Evolutionary conservation across 1,140 invertebrate genomes (phyloP).

Genomic region (Steinernema khuongi): DNA sequence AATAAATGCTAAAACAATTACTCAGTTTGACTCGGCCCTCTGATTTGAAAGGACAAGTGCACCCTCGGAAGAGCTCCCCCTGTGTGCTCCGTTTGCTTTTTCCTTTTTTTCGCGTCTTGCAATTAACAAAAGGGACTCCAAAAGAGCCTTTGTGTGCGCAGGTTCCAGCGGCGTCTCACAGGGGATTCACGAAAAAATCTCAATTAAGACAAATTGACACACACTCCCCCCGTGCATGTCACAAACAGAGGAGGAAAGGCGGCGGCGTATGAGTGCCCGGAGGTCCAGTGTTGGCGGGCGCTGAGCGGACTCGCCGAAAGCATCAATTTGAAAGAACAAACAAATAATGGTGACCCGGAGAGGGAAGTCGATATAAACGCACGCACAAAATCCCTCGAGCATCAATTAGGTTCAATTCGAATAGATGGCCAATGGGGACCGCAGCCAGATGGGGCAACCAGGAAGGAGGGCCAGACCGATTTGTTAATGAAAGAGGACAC

Average conservation of each 20-base stretch:
- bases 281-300: neutral
- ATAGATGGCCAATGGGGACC: neutral
- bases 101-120: too few relatives aligned
- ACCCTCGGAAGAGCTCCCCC: too few relatives aligned
- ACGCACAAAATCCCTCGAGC: neutral
- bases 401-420: constrained; percentile 15
- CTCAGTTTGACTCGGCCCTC: neutral
- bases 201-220: constrained; percentile 16
- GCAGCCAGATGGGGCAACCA: neutral
- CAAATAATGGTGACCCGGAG: neutral
- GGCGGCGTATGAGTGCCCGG: neutral
- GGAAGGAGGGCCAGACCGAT: neutral
- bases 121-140: neutral
- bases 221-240: neutral
- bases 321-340: constrained; percentile 14
- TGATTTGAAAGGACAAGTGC: neutral
- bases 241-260: neutral
- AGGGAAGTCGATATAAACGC: constrained; percentile 13
- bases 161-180: neutral
- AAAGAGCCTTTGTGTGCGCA: neutral
- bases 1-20: constrained; percentile 7
- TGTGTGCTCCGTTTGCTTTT: neutral
- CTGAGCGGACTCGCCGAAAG: neutral
- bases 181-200: neutral
- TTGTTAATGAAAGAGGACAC: neutral